phyloP scores from a whole-genome alignment of 2,797 vertebrate species.

The Ctenochaetus hawaiiensis region DNA sequence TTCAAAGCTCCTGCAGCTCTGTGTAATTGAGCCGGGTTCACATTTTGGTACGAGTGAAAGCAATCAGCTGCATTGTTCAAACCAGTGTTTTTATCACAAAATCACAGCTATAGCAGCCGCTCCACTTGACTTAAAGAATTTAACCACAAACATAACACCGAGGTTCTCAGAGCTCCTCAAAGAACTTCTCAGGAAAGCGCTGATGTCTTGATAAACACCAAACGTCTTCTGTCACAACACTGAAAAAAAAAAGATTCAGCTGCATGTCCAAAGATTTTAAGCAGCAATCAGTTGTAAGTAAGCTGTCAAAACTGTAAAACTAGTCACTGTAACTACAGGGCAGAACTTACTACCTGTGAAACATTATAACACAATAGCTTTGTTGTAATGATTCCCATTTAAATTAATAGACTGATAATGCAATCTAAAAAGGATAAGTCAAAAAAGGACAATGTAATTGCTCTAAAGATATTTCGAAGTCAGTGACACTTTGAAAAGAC shows the following conservation, averaged over 20 bases:
- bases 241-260: not conserved
- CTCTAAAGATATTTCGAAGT: not conserved
- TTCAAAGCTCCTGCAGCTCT: slow-evolving; percentile 30
- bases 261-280: not conserved
- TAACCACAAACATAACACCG: not conserved
- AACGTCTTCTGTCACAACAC: not conserved
- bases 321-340: not conserved
- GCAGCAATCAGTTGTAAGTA: not conserved
- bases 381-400: not conserved
- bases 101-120: slow-evolving; percentile 1
- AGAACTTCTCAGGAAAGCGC: not conserved
- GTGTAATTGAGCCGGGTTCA: slow-evolving; percentile 46
- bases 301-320: not conserved
- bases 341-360: not conserved
- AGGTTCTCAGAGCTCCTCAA: not conserved
- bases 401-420: too few species aligned
- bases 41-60: not conserved
- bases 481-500: not conserved
- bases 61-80: slow-evolving; percentile 32
- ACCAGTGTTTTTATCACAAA: slow-evolving; percentile 1
- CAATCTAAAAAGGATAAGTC: not conserved
- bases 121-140: slow-evolving; percentile 5
- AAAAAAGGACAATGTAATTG: not conserved
- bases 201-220: too few species aligned
- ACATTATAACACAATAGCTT: too few species aligned